A percentile compares a stretch with the other conserved stretches of the same genome.
Evolutionary conservation across 1,140 invertebrate genomes (phyloP).

Genomic region (Trichoplusia ni): DNA sequence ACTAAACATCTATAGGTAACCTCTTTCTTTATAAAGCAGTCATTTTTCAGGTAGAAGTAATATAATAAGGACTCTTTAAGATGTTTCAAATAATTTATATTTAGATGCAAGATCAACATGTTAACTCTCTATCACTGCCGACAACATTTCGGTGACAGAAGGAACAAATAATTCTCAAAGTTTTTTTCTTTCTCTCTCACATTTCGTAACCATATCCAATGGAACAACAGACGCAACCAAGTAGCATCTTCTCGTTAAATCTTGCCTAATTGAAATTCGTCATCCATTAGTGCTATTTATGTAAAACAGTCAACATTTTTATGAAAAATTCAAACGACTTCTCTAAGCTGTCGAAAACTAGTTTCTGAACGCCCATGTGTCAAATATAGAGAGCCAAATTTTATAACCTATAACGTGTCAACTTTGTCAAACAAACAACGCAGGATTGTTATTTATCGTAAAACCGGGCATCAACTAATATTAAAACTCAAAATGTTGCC

Average conservation of each 20-base stretch:
- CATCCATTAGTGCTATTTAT: constrained; percentile 19
- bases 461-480: neutral
- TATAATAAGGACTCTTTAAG: too few species aligned
- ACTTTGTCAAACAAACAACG: constrained; percentile 20
- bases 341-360: neutral
- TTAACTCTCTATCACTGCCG: too few species aligned
- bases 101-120: too few species aligned
- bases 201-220: constrained; percentile 9
- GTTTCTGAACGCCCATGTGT: neutral
- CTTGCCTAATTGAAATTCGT: constrained; percentile 23
- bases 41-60: too few species aligned
- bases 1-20: too few species aligned
- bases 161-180: too few species aligned
- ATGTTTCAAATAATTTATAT: too few species aligned
- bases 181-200: neutral
- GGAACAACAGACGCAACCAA: neutral
- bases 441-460: neutral
- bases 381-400: constrained; percentile 1
- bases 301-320: too few species aligned
- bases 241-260: constrained; percentile 9
- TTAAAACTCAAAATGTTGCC: constrained; percentile 62
- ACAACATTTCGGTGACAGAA: too few species aligned
- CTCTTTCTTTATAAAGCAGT: too few species aligned
- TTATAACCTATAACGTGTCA: constrained; percentile 18
- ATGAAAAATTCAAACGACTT: too few species aligned